Conservation (phyloP, 2,113 vertebrate genomes). For the Phaethon lepturus region DNA sequence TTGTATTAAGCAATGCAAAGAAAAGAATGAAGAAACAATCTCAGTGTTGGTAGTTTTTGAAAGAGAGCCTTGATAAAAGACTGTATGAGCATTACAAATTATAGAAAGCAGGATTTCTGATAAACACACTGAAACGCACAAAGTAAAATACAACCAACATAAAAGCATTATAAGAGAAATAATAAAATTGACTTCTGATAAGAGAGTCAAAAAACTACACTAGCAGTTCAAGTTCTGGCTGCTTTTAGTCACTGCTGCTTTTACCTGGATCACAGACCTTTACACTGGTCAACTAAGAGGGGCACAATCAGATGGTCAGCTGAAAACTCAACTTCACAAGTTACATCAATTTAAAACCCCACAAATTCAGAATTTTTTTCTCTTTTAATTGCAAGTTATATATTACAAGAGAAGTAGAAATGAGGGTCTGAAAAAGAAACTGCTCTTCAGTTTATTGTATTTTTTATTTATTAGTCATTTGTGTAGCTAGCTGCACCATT, state of each 20-base stretch:
- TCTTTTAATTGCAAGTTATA: neutral
- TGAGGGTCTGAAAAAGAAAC: neutral
- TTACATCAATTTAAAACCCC: neutral
- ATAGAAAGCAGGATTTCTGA: neutral
- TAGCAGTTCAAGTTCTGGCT: neutral
- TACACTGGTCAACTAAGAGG: neutral
- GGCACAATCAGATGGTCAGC: neutral
- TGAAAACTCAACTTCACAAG: neutral
- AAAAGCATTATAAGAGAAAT: neutral
- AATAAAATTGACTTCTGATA: neutral
- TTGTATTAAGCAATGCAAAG: neutral
- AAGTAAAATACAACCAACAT: neutral
- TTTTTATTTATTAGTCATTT: neutral
- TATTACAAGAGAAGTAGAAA: neutral
- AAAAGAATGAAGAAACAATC: neutral
- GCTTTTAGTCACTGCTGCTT: neutral
- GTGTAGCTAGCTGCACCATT: neutral
- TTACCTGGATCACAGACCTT: neutral
- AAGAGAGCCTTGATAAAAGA: neutral
- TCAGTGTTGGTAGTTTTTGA: neutral
- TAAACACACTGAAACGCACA: neutral
- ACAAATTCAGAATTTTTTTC: neutral
- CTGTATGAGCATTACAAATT: neutral
- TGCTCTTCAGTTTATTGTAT: neutral
- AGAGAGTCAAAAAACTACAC: neutral